Evolutionary conservation across 1,140 invertebrate genomes (phyloP).

Genomic region (Diplogasteroides magnus): DNA sequence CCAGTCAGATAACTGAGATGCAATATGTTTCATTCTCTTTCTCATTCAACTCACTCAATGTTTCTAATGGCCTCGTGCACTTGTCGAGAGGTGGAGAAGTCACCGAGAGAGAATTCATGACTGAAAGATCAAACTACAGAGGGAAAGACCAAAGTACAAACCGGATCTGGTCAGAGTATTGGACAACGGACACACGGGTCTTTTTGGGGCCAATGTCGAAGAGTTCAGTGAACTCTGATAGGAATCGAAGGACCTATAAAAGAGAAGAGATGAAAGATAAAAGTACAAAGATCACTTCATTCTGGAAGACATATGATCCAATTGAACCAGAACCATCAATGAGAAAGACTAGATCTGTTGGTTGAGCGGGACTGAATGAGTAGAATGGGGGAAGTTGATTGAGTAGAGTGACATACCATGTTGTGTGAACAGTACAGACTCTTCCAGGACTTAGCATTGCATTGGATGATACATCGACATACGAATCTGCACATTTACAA

Average conservation of each 20-base stretch:
- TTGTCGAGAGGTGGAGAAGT: conserved; percentile 41
- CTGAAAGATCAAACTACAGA: not conserved
- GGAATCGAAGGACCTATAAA: conserved; percentile 43
- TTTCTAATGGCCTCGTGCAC: conserved; percentile 46
- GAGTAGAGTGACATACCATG: conserved; percentile 31
- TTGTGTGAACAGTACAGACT: conserved; percentile 51
- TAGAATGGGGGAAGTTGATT: conserved; percentile 35
- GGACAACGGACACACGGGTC: conserved; percentile 52
- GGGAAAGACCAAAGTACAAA: conserved; percentile 30
- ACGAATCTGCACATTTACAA: conserved; percentile 57
- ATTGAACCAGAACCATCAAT: conserved; percentile 55
- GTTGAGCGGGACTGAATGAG: conserved; percentile 28
- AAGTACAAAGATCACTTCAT: conserved; percentile 25
- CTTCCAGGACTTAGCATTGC: conserved; percentile 51
- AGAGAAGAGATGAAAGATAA: not conserved
- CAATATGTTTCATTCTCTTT: not conserved
- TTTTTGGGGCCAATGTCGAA: conserved; percentile 54
- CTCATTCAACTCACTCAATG: conserved; percentile 28
- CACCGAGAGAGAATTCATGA: conserved; percentile 32
- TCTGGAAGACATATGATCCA: conserved; percentile 52
- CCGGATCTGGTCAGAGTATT: conserved; percentile 54
- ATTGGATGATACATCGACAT: conserved; percentile 52
- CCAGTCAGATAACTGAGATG: conserved; percentile 45
- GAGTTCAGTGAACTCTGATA: conserved; percentile 51
- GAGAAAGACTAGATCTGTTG: conserved; percentile 46